Evolutionary conservation across 2,888 invertebrate genomes (phyloP).

Genomic region (Drosophila lacicola): DNA sequence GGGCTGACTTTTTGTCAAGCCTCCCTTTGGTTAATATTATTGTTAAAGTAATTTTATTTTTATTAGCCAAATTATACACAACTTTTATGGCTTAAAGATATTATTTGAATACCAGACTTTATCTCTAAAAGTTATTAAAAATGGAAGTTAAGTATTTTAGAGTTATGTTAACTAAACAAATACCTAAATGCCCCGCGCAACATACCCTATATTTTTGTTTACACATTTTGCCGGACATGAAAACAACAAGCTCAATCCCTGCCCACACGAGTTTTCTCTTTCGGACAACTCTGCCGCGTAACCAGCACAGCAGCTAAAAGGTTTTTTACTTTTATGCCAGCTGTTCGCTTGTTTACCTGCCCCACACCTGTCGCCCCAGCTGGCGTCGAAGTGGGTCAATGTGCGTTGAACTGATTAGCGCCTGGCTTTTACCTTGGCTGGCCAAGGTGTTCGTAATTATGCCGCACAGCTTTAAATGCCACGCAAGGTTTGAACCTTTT

Average conservation of each 20-base stretch:
- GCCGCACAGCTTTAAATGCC: constrained; percentile 31
- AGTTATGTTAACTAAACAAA: too few species aligned
- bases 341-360: constrained; percentile 58
- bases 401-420: constrained; percentile 78
- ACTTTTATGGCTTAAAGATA: too few species aligned
- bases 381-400: constrained; percentile 67
- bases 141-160: too few species aligned
- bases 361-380: background rate
- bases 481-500: constrained; percentile 1
- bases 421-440: constrained; percentile 14
- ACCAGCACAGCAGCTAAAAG: constrained; percentile 41
- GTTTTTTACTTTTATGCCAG: constrained; percentile 49
- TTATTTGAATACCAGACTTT: too few species aligned
- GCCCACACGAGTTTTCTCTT: background rate
- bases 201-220: too few species aligned
- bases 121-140: too few species aligned
- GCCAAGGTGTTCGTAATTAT: constrained; percentile 45
- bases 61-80: too few species aligned
- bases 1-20: too few species aligned
- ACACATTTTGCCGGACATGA: background rate
- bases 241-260: constrained; percentile 10
- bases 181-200: too few species aligned
- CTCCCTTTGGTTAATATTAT: too few species aligned
- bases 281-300: constrained; percentile 3
- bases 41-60: too few species aligned